phyloP scores from a whole-genome alignment of 2,888 invertebrate genomes.

The Fabriciana adippe region DNA sequence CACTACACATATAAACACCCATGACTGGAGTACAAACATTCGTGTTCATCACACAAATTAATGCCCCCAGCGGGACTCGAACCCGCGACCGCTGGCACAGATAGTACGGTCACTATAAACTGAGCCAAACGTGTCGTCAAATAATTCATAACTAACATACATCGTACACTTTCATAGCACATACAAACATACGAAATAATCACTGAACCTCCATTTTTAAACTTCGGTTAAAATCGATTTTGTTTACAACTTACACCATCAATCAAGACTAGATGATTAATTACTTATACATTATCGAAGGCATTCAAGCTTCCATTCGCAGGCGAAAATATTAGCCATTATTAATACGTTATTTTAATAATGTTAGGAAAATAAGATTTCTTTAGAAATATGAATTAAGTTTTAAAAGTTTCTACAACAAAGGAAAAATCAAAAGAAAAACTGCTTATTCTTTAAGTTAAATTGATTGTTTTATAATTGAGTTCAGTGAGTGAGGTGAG shows the following conservation, averaged over 20 bases:
- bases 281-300: slow-evolving; percentile 61
- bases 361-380: slow-evolving; percentile 12
- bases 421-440: background rate
- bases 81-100: no score
- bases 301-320: slow-evolving; percentile 29
- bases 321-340: slow-evolving; percentile 7
- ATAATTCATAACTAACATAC: background rate
- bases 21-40: no score
- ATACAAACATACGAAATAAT: background rate
- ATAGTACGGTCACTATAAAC: no score
- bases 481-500: no score
- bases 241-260: slow-evolving; percentile 55
- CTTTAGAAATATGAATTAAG: slow-evolving; percentile 10
- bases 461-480: background rate
- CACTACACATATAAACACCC: no score
- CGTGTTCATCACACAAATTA: no score
- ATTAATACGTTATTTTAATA: slow-evolving; percentile 18
- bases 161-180: background rate
- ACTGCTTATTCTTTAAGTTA: background rate
- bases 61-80: no score
- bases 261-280: slow-evolving; percentile 56
- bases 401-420: slow-evolving; percentile 7
- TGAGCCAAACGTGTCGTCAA: no score
- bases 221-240: slow-evolving; percentile 46
- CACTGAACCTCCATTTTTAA: slow-evolving; percentile 5